phyloP scores from a whole-genome alignment of 2,113 vertebrate species.

The Leiothrix lutea region DNA sequence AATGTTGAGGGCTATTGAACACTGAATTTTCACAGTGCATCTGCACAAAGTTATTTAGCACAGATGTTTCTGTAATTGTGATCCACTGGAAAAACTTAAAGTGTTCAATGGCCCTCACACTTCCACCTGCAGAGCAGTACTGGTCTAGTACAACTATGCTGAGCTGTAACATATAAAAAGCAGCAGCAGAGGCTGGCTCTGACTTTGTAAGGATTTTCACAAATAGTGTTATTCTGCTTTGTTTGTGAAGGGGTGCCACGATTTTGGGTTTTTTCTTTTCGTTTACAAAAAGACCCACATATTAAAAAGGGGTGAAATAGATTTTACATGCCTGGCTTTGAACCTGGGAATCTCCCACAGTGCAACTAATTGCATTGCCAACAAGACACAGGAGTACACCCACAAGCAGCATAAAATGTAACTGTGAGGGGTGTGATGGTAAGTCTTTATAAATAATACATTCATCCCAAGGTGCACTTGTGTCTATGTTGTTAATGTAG shows the following conservation, averaged over 20 bases:
- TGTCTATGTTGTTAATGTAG: constrained; percentile 29
- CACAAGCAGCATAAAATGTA: constrained; percentile 64
- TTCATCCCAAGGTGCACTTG: constrained; percentile 43
- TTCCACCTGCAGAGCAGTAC: constrained; percentile 13
- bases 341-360: constrained; percentile 73
- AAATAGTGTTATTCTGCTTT: constrained; percentile 39
- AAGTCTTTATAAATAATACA: constrained; percentile 63
- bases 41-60: constrained; percentile 42
- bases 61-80: constrained; percentile 51
- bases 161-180: not conserved
- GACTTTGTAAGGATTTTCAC: not conserved
- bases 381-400: constrained; percentile 65
- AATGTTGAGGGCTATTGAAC: constrained; percentile 68
- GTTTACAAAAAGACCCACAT: constrained; percentile 53
- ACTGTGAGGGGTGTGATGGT: constrained; percentile 65
- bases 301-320: constrained; percentile 65
- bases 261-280: constrained; percentile 37
- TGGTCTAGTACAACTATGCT: not conserved
- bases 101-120: constrained; percentile 52
- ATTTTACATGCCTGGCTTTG: constrained; percentile 72
- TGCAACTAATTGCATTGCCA: constrained; percentile 77
- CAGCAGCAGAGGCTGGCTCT: not conserved
- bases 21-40: constrained; percentile 32
- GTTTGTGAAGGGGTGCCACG: not conserved
- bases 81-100: constrained; percentile 42